phyloP scores from a whole-genome alignment of 64 coral and sea anemone genomes.

The Dendronephthya gigantea region DNA sequence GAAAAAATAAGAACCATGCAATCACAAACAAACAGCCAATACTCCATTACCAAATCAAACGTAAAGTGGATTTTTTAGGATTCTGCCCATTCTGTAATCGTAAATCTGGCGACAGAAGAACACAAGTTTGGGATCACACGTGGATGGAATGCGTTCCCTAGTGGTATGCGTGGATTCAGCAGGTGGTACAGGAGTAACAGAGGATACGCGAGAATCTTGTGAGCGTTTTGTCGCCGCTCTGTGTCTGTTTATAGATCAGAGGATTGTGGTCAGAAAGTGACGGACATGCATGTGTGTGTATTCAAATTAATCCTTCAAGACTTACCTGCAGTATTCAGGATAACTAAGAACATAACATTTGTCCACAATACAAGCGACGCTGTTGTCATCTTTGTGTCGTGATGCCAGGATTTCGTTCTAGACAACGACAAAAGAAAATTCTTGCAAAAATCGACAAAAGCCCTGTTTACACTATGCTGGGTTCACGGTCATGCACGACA shows the following conservation, averaged over 20 bases:
- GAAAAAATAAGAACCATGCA: neutral
- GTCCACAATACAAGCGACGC: slow-evolving; percentile 97
- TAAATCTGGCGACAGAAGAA: slow-evolving; percentile 99
- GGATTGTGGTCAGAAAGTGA: neutral
- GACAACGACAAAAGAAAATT: neutral
- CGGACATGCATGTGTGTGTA: too few relatives aligned
- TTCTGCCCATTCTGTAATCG: slow-evolving; percentile 86
- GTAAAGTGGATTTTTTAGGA: slow-evolving; percentile 69
- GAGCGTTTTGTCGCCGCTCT: slow-evolving; percentile 66
- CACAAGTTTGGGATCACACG: slow-evolving; percentile 72
- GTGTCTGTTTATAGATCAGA: slow-evolving; percentile 34
- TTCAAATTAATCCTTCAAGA: too few relatives aligned
- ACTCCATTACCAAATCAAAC: neutral
- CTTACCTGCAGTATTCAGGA: slow-evolving; percentile 95
- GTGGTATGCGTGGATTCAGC: slow-evolving; percentile 64
- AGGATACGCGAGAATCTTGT: slow-evolving; percentile 57
- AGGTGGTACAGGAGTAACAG: slow-evolving; percentile 69
- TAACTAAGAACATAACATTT: slow-evolving; percentile 95
- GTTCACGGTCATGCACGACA: too few relatives aligned
- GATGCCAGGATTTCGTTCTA: slow-evolving; percentile 97
- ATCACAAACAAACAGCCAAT: neutral
- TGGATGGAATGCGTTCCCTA: slow-evolving; percentile 48
- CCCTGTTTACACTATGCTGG: too few relatives aligned
- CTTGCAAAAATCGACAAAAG: neutral
- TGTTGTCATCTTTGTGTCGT: slow-evolving; percentile 95